A percentile compares a stretch with the other conserved stretches of the same genome.
Conservation (phyloP, 35 echinoderm and acorn worm genomes). For the Stichopus chloronotus region DNA sequence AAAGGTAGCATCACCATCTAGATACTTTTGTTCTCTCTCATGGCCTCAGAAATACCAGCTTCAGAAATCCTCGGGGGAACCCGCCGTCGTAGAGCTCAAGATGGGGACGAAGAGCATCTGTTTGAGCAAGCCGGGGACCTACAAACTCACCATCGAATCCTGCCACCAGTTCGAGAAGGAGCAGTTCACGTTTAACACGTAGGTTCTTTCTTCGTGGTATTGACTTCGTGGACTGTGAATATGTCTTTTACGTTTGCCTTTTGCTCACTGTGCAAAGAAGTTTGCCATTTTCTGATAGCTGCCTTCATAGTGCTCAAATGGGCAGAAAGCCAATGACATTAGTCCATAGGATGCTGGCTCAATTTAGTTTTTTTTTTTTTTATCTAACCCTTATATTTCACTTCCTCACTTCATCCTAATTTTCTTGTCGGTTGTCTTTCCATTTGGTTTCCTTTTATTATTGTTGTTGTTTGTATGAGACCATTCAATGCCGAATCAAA, state of each 20-base stretch:
- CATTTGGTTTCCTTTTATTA: too few relatives aligned
- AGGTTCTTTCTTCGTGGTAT: conserved; percentile 18
- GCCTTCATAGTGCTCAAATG: too few relatives aligned
- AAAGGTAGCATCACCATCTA: too few relatives aligned
- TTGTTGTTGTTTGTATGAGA: too few relatives aligned
- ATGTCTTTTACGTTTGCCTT: neutral
- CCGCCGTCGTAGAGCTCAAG: conserved; percentile 48
- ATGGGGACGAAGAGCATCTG: conserved; percentile 82
- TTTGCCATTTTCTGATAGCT: neutral
- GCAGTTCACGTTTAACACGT: conserved; percentile 89
- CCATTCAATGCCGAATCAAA: too few relatives aligned
- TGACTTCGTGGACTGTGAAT: neutral
- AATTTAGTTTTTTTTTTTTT: too few relatives aligned
- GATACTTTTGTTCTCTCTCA: neutral
- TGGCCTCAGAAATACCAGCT: conserved; percentile 51
- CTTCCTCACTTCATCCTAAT: too few relatives aligned
- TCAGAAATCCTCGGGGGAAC: conserved; percentile 44
- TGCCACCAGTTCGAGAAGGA: conserved; percentile 94
- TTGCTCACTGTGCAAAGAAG: neutral
- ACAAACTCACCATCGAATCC: conserved; percentile 77
- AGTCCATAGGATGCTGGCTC: too few relatives aligned
- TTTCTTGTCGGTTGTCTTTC: too few relatives aligned
- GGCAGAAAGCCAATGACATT: too few relatives aligned
- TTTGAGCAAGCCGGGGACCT: conserved; percentile 79
- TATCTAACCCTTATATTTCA: too few relatives aligned